phyloP scores from a whole-genome alignment of 2,888 invertebrate species.

The Nipponacmea schrenckii region DNA sequence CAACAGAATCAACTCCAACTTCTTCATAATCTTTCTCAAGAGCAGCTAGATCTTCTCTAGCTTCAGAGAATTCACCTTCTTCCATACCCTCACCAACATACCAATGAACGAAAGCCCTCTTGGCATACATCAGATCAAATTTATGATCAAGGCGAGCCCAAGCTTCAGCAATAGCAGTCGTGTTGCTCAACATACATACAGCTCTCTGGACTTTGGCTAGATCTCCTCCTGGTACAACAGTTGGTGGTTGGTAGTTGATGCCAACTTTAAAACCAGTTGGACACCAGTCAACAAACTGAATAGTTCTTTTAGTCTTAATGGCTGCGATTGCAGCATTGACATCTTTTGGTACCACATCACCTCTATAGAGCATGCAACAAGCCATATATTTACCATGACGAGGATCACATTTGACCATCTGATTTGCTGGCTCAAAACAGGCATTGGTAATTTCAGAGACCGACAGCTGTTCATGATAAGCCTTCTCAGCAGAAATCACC shows the following conservation, averaged over 20 bases:
- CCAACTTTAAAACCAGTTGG: constrained; percentile 72
- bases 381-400: constrained; percentile 70
- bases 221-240: constrained; percentile 72
- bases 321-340: constrained; percentile 64
- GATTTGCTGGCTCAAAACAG: constrained; percentile 61
- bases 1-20: constrained; percentile 47
- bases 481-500: constrained; percentile 94
- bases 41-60: constrained; percentile 56
- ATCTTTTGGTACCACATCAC: constrained; percentile 67
- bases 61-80: constrained; percentile 54
- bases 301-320: constrained; percentile 64
- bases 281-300: constrained; percentile 65
- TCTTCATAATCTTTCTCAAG: constrained; percentile 58
- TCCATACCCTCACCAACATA: constrained; percentile 68
- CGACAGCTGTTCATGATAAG: constrained; percentile 84
- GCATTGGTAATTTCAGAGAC: constrained; percentile 63
- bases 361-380: constrained; percentile 67
- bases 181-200: constrained; percentile 89
- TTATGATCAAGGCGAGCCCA: constrained; percentile 84
- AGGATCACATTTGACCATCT: constrained; percentile 67
- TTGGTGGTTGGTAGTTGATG: constrained; percentile 86
- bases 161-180: constrained; percentile 90
- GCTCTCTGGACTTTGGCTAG: constrained; percentile 79
- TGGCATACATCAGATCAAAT: constrained; percentile 83
- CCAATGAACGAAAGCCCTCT: constrained; percentile 90